phyloP scores from a whole-genome alignment of 2,797 vertebrate species.

The Lateolabrax maculatus region DNA sequence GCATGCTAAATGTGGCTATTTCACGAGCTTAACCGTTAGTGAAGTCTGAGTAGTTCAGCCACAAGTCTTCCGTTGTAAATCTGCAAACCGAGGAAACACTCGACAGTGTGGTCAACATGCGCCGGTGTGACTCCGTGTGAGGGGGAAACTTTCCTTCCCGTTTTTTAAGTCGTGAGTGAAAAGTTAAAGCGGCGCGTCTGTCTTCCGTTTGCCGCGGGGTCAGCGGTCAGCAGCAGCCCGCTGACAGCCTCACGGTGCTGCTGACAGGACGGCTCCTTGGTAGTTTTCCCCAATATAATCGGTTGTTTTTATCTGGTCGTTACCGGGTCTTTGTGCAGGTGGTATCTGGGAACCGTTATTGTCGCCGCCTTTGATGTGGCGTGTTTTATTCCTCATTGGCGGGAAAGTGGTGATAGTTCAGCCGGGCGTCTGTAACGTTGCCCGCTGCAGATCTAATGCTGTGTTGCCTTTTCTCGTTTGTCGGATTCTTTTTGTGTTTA shows the following conservation, averaged over 20 bases:
- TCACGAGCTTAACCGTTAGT: slow-evolving; percentile 23
- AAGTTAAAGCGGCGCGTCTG: slow-evolving; percentile 51
- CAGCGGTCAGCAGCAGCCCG: neutral
- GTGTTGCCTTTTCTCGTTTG: no score
- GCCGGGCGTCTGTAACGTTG: slow-evolving; percentile 14
- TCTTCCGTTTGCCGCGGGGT: slow-evolving; percentile 53
- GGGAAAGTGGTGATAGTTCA: slow-evolving; percentile 60
- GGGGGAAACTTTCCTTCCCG: neutral
- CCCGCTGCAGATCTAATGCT: no score
- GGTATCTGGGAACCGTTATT: accelerated
- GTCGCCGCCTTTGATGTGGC: neutral
- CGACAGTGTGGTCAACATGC: accelerated
- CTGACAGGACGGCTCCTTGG: accelerated
- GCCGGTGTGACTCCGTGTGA: accelerated
- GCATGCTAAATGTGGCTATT: slow-evolving; percentile 57
- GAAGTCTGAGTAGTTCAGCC: neutral
- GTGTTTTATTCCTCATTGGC: slow-evolving; percentile 64
- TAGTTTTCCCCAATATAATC: accelerated
- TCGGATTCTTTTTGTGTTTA: neutral
- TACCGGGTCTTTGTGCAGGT: no score
- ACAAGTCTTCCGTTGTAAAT: neutral
- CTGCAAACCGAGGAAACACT: accelerated
- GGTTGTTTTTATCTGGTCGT: no score
- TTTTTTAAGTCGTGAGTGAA: slow-evolving; percentile 19
- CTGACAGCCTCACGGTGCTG: slow-evolving; percentile 26